Evolutionary conservation across 2,888 invertebrate genomes (phyloP), one percentile per base, ranked within the genome.

Genomic region (Drosophila testacea): DNA sequence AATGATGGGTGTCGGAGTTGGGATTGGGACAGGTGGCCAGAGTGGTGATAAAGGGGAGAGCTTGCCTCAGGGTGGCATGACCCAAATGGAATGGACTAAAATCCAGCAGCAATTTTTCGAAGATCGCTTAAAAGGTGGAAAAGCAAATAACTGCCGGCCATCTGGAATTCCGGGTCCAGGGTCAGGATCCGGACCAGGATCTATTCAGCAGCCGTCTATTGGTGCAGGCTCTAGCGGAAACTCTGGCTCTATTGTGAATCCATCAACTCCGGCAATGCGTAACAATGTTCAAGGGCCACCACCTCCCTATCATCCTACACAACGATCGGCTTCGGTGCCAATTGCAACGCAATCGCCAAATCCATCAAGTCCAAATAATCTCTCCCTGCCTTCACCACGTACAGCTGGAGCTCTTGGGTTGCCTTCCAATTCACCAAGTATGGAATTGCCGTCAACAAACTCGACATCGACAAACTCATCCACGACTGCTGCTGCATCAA

Each of bases 71-170:
- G 83, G 81, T 0, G 90, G 90, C 39, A 93, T 94, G 76, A 95
- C 95, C 5, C 96, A 96, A 92, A 94, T 97, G 92, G 98, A 98
- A 91, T 98, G 98, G 98, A 96, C 96, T 87, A 97, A 98, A 92
- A 93, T 98, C 80, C 97, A 97, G 89, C 96, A 96, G 90, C 97
- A 97, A 92, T 97, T 96, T 93, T 96, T 95, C 88, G 97, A 97
- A 83, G 95, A 92, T 92, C 94, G 94, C 91, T 47, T 88, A 5
- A 94, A 93, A 91, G 94, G 92, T 92, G 94, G 90, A 5, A 90
- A 90, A 68, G 11, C 62, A 5, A 39, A 22, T 22, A 22, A 32
- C n/a, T 59, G 69, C 27, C 63, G 69, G 4, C 51, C 73, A 2
- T 22, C 66, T 1, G 65, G 63, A 56, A 80, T 61, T 66, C 73